Conservation (phyloP, 1,140 invertebrate species). For the Fopius arisanus region DNA sequence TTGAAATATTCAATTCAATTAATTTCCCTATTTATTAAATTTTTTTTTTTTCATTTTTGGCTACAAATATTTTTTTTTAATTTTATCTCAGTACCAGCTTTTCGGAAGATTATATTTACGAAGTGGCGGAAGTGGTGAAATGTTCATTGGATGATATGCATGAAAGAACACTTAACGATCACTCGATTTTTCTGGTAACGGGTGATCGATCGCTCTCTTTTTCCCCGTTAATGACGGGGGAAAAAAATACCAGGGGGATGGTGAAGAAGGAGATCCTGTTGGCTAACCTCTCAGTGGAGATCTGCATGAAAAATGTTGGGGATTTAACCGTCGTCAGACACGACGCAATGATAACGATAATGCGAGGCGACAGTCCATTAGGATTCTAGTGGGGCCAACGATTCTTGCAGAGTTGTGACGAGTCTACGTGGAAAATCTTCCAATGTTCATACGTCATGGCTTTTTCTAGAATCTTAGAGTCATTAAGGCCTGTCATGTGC, state of each 20-base stretch:
- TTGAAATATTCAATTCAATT: too few species aligned
- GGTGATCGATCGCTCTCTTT: constrained; percentile 15
- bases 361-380: constrained; percentile 54
- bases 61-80: too few species aligned
- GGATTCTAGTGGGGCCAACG: constrained; percentile 15
- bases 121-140: background rate
- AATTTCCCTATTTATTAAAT: too few species aligned
- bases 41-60: too few species aligned
- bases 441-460: background rate
- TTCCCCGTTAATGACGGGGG: constrained; percentile 18
- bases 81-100: too few species aligned
- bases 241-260: background rate
- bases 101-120: too few species aligned
- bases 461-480: background rate
- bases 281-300: constrained; percentile 22
- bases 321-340: constrained; percentile 52
- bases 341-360: constrained; percentile 52
- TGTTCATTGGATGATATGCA: constrained; percentile 1
- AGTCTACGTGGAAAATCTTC: background rate
- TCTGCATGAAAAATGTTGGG: constrained; percentile 50
- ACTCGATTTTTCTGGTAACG: background rate
- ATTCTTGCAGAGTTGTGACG: background rate
- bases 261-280: background rate
- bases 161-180: constrained; percentile 17
- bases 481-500: too few species aligned